phyloP scores from a whole-genome alignment of 1,140 invertebrate species.

The Zeugodacus cucurbitae region DNA sequence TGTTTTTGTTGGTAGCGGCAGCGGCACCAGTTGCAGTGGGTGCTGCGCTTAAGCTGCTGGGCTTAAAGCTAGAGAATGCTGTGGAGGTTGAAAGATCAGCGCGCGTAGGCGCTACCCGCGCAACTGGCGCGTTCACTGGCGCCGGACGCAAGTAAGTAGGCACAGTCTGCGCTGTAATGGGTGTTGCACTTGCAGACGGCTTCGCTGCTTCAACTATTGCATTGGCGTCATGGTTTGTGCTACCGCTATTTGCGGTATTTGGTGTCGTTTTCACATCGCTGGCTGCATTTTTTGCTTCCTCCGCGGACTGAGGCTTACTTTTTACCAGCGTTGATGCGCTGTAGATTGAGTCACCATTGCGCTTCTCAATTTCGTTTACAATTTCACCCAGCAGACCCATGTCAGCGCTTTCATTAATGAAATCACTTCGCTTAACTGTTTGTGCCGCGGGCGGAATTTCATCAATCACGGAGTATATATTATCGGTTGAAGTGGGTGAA shows the following conservation, averaged over 20 bases:
- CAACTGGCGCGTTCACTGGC: conserved; percentile 73
- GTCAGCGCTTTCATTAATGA: conserved; percentile 66
- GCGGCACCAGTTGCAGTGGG: conserved; percentile 20
- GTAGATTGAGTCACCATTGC: conserved; percentile 88
- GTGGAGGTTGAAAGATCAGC: conserved; percentile 63
- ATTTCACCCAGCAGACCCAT: conserved; percentile 84
- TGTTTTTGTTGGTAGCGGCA: not conserved
- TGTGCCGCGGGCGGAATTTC: conserved; percentile 70
- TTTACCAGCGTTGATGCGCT: conserved; percentile 75
- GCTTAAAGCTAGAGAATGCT: conserved; percentile 63
- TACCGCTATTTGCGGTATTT: conserved; percentile 69
- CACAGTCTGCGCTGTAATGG: conserved; percentile 72
- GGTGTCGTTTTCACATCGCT: conserved; percentile 54
- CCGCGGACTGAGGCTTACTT: conserved; percentile 51
- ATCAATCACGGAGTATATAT: conserved; percentile 88
- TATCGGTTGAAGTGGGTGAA: conserved; percentile 71
- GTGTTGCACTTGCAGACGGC: conserved; percentile 52
- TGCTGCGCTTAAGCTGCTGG: conserved; percentile 43
- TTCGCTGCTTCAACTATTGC: conserved; percentile 46
- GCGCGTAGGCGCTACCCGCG: conserved; percentile 75
- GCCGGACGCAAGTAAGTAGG: conserved; percentile 80
- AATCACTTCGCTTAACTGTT: conserved; percentile 61
- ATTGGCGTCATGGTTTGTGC: not conserved
- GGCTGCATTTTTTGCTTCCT: conserved; percentile 37
- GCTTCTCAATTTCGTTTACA: conserved; percentile 85